Conservation (phyloP, 1,140 invertebrate genomes). For the Trissolcus basalis region DNA sequence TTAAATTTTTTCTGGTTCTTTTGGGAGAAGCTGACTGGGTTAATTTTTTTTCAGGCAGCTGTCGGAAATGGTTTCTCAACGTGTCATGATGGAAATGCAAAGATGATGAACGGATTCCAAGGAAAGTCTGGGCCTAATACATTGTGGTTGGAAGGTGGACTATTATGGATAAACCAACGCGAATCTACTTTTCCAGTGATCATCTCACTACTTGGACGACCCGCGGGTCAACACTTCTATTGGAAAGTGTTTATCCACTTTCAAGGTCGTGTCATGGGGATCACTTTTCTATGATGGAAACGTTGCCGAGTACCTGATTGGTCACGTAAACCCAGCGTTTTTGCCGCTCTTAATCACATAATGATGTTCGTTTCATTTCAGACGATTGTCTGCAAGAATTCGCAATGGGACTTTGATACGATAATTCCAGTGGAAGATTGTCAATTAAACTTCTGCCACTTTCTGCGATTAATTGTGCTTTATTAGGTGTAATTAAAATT, state of each 20-base stretch:
- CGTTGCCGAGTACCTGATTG: slow-evolving; percentile 5
- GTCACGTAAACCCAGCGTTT: slow-evolving; percentile 1
- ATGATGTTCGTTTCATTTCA: slow-evolving; percentile 11
- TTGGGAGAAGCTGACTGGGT: no score
- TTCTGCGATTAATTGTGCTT: no score
- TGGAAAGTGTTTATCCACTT: slow-evolving; percentile 42
- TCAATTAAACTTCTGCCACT: no score
- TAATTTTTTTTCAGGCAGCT: no score
- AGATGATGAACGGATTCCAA: slow-evolving; percentile 6
- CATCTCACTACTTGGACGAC: slow-evolving; percentile 24
- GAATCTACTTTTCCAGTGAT: slow-evolving; percentile 27
- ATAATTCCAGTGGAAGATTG: slow-evolving; percentile 8
- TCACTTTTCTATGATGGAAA: slow-evolving; percentile 33
- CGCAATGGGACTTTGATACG: slow-evolving; percentile 7
- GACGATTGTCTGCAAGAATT: slow-evolving; percentile 5
- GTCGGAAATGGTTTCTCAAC: no score
- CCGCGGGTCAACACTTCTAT: slow-evolving; percentile 21
- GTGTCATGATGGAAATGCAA: background rate
- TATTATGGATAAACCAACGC: background rate
- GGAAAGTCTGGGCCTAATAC: slow-evolving; percentile 13
- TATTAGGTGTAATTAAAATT: no score
- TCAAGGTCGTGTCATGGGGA: slow-evolving; percentile 31
- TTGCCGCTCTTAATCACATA: slow-evolving; percentile 10
- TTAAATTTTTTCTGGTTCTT: no score
- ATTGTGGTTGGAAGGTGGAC: slow-evolving; percentile 1